Conservation (phyloP, 2,113 vertebrate species). For the Cnemophilus loriae region DNA sequence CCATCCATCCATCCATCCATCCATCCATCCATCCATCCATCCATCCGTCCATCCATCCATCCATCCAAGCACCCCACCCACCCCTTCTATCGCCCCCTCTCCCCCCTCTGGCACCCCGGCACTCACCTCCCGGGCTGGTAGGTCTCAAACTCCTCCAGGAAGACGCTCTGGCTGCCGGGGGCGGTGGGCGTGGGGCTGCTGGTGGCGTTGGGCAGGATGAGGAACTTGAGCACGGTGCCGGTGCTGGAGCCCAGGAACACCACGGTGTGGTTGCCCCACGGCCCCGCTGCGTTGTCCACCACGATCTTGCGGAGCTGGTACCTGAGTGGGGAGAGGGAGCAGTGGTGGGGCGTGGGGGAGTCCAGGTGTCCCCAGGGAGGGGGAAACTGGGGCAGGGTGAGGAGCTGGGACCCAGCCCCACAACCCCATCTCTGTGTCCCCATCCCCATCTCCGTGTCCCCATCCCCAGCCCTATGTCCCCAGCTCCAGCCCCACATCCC, state of each 20-base stretch:
- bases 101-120: background rate
- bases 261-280: constrained; percentile 86
- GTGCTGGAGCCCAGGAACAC: constrained; percentile 90
- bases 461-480: background rate
- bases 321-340: constrained; percentile 49
- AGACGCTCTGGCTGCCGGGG: constrained; percentile 76
- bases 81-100: background rate
- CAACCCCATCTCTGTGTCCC: background rate
- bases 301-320: constrained; percentile 92
- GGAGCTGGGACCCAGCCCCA: background rate
- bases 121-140: constrained; percentile 88
- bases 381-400: background rate
- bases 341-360: rapidly evolving
- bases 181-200: background rate
- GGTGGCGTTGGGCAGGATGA: constrained; percentile 82
- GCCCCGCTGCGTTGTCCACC: constrained; percentile 86
- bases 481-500: background rate
- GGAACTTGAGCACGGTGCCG: constrained; percentile 92
- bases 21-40: background rate
- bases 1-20: background rate
- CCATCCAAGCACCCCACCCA: background rate
- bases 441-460: too few species aligned
- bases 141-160: constrained; percentile 93
- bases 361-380: rapidly evolving
- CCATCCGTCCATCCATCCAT: background rate